These are phyloP conservation scores for Drosophila neocordata DNA, from an alignment of 1,140 invertebrate genomes.

Conservation along the genomic window DNA sequence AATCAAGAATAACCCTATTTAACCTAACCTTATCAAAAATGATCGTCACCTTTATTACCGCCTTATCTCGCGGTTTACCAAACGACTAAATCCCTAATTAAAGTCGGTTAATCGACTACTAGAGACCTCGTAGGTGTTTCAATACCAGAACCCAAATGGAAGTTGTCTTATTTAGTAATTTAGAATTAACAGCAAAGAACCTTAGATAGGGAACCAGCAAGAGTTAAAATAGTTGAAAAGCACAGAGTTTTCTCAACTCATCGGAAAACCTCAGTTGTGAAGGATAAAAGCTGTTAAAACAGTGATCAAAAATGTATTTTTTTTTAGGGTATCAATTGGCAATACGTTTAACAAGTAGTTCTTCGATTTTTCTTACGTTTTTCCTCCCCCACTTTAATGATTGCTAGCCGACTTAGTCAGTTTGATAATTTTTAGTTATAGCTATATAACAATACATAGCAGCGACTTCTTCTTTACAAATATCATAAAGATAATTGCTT, in stretches of 20 bases:
- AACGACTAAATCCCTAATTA: background rate
- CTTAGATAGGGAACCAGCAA: too few species aligned
- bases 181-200: too few species aligned
- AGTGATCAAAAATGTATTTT: too few species aligned
- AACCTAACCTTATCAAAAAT: background rate
- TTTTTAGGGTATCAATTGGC: background rate
- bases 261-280: too few species aligned
- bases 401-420: background rate
- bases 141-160: too few species aligned
- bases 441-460: constrained; percentile 24
- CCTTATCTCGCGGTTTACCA: background rate
- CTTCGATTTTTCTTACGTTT: background rate
- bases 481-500: constrained; percentile 68
- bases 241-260: too few species aligned
- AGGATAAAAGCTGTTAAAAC: too few species aligned
- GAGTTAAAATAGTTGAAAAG: too few species aligned
- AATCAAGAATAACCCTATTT: background rate
- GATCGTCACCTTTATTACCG: background rate
- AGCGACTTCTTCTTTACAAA: constrained; percentile 40
- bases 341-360: background rate
- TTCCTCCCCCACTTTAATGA: background rate
- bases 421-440: constrained; percentile 26
- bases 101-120: background rate
- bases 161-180: too few species aligned
- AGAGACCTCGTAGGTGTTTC: background rate